Evolutionary conservation across 2,113 vertebrate genomes (phyloP).

Genomic region (Poecilia latipinna): DNA sequence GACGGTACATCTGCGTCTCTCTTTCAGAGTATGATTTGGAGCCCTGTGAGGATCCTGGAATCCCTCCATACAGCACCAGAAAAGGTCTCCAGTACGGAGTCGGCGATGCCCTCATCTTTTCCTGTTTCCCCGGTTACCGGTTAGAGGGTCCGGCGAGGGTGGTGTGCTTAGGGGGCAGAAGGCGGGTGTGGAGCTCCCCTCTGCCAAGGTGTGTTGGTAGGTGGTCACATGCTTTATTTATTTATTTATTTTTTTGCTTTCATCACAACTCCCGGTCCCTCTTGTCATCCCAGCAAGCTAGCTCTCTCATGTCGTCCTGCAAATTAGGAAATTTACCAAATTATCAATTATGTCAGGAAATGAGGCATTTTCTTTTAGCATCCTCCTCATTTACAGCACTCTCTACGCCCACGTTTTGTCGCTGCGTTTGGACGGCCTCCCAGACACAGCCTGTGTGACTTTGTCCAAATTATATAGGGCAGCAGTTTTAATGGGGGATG

Average conservation of each 20-base stretch:
- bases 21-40: slow-evolving; percentile 92
- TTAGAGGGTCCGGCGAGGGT: slow-evolving; percentile 91
- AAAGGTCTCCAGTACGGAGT: slow-evolving; percentile 95
- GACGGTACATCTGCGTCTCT: neutral
- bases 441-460: slow-evolving; percentile 42
- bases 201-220: slow-evolving; percentile 99
- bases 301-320: neutral
- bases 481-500: slow-evolving; percentile 46
- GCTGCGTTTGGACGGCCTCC: slow-evolving; percentile 44
- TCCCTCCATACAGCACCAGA: slow-evolving; percentile 92
- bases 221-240: slow-evolving; percentile 98
- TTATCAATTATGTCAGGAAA: slow-evolving; percentile 14
- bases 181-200: slow-evolving; percentile 98
- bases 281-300: neutral
- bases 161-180: slow-evolving; percentile 96
- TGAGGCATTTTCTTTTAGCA: slow-evolving; percentile 20
- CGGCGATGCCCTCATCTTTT: slow-evolving; percentile 91
- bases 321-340: slow-evolving; percentile 23
- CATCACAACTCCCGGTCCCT: slow-evolving; percentile 27
- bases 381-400: slow-evolving; percentile 27
- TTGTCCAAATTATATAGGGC: slow-evolving; percentile 49
- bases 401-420: slow-evolving; percentile 25
- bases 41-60: slow-evolving; percentile 94
- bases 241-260: slow-evolving; percentile 88
- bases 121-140: slow-evolving; percentile 98